These are phyloP conservation scores for Isotomurus palustris DNA, from an alignment of 2,888 invertebrate genomes.

Conservation along the genomic window DNA sequence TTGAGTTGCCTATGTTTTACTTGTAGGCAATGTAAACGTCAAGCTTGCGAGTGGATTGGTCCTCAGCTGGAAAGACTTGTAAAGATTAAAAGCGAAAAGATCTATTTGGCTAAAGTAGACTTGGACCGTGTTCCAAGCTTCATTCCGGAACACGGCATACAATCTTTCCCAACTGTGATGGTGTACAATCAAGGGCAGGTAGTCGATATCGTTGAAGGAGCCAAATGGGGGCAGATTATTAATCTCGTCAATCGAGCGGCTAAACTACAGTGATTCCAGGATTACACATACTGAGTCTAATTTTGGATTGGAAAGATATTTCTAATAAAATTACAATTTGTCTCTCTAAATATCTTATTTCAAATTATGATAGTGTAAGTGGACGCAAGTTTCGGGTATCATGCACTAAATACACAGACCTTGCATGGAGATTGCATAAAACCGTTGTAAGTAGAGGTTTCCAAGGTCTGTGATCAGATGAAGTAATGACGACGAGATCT, in stretches of 20 bases:
- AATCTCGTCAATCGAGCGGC: conserved; percentile 20
- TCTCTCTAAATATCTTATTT: too few species aligned
- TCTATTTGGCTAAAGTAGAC: conserved; percentile 26
- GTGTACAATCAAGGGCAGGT: conserved; percentile 20
- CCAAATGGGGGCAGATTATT: conserved; percentile 13
- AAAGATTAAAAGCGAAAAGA: conserved; percentile 19
- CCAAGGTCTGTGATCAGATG: too few species aligned
- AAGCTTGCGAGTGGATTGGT: conserved; percentile 21
- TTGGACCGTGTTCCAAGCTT: conserved; percentile 16
- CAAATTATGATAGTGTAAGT: too few species aligned
- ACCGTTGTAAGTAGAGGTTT: too few species aligned
- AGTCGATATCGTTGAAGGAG: conserved; percentile 23
- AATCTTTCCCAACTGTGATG: conserved; percentile 16
- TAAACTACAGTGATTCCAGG: conserved; percentile 9
- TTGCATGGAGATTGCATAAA: too few species aligned
- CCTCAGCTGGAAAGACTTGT: conserved; percentile 21
- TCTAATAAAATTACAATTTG: too few species aligned
- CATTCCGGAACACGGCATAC: conserved; percentile 20
- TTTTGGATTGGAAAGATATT: neutral
- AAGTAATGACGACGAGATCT: too few species aligned
- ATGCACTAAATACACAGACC: too few species aligned
- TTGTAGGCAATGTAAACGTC: neutral
- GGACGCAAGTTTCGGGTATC: too few species aligned
- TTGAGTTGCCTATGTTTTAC: neutral
- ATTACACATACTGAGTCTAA: neutral